Conservation (phyloP, 64 coral and sea anemone genomes). For the Cladopsammia gracilis region DNA sequence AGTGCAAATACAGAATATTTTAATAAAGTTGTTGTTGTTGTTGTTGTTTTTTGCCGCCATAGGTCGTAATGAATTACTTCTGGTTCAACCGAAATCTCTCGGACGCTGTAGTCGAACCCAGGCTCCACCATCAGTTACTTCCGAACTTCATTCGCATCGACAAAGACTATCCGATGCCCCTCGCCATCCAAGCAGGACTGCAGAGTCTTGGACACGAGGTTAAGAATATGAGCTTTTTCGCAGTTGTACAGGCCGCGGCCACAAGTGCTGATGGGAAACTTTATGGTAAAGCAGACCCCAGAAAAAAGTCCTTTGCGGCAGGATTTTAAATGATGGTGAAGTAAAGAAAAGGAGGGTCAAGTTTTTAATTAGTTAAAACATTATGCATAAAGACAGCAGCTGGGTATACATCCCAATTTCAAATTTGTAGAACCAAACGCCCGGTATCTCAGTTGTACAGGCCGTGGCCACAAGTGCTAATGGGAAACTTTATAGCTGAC, state of each 20-base stretch:
- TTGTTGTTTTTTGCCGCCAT: too few relatives aligned
- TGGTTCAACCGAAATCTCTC: constrained; percentile 86
- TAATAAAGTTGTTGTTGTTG: too few relatives aligned
- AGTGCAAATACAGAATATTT: too few relatives aligned
- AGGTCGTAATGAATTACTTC: constrained; percentile 89
- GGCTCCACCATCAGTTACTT: constrained; percentile 86
- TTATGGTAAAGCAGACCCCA: constrained; percentile 81
- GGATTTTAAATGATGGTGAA: constrained; percentile 30
- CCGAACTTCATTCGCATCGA: constrained; percentile 76
- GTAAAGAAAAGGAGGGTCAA: too few relatives aligned
- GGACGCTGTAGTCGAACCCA: constrained; percentile 70
- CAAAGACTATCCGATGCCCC: constrained; percentile 34
- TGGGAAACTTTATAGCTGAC: constrained; percentile 73
- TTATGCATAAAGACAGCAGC: too few relatives aligned
- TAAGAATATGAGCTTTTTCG: background rate
- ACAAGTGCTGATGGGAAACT: constrained; percentile 70
- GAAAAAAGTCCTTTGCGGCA: constrained; percentile 79
- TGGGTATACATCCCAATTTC: too few relatives aligned
- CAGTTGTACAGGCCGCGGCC: constrained; percentile 83
- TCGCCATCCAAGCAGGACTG: constrained; percentile 70
- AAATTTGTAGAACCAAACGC: too few relatives aligned
- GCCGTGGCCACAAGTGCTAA: constrained; percentile 72
- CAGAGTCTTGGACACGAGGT: constrained; percentile 73
- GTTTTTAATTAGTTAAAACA: too few relatives aligned
- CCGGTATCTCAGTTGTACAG: constrained; percentile 80